Evolutionary conservation across 2,888 invertebrate species (phyloP).

Genomic region (Melanchra persicariae): DNA sequence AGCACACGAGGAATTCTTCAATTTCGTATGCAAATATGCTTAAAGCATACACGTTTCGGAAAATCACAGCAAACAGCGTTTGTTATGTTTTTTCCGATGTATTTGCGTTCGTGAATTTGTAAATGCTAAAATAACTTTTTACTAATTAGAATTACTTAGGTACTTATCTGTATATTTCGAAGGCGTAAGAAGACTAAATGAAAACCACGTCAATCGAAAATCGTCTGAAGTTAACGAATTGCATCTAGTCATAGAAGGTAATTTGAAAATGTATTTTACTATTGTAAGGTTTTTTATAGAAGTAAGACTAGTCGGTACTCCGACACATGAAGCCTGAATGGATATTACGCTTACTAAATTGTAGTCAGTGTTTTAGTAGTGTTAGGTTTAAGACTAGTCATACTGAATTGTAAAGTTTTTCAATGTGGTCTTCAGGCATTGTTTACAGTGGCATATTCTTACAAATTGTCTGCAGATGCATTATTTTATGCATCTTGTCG

Average conservation of each 20-base stretch:
- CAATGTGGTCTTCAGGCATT: conserved; percentile 23
- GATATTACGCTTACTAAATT: conserved; percentile 86
- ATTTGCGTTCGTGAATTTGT: conserved; percentile 31
- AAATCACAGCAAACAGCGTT: conserved; percentile 25
- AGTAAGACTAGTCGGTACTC: conserved; percentile 68
- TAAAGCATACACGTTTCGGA: conserved; percentile 21
- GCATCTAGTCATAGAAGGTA: conserved; percentile 75
- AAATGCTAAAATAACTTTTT: conserved; percentile 36
- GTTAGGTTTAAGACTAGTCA: conserved; percentile 41
- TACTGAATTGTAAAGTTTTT: conserved; percentile 48
- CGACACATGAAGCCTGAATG: conserved; percentile 79
- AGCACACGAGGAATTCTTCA: conserved; percentile 38
- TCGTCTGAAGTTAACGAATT: conserved; percentile 74
- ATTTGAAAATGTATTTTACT: conserved; percentile 54
- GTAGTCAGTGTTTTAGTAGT: conserved; percentile 69
- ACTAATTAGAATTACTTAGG: conserved; percentile 33
- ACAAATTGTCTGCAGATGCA: neutral
- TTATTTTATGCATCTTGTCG: neutral
- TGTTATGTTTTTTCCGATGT: neutral
- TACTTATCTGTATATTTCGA: conserved; percentile 37
- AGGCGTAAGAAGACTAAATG: conserved; percentile 50
- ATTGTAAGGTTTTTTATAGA: conserved; percentile 56
- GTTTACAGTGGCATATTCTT: conserved; percentile 33
- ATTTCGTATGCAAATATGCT: conserved; percentile 48
- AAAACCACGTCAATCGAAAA: conserved; percentile 72